A percentile compares a stretch with the other conserved stretches of the same genome.
Conservation (phyloP, 2,888 invertebrate genomes). For the Ochropacha duplaris region DNA sequence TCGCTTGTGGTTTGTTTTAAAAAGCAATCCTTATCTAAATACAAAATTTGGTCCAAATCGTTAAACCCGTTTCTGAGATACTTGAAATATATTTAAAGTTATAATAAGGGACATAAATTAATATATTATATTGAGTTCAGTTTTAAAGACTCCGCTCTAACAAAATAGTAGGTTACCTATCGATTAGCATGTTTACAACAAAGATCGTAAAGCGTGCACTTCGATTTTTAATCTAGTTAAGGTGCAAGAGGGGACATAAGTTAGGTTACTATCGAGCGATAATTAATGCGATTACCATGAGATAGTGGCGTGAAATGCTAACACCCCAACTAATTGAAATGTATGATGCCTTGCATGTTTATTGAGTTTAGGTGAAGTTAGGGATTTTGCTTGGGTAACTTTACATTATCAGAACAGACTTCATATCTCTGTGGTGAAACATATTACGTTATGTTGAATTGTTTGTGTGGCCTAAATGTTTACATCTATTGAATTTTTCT, state of each 20-base stretch:
- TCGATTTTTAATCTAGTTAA: conserved; percentile 36
- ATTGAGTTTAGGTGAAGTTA: background rate
- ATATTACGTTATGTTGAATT: no score
- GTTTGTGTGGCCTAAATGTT: no score
- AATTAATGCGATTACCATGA: conserved; percentile 55
- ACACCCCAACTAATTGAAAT: conserved; percentile 53
- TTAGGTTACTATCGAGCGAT: conserved; percentile 40
- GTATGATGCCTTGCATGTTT: conserved; percentile 35
- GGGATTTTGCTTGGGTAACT: background rate
- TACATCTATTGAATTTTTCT: no score
- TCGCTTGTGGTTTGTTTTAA: no score
- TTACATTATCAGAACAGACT: background rate
- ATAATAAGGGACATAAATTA: no score
- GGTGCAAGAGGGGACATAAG: conserved; percentile 32
- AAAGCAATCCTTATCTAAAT: no score
- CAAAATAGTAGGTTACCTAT: conserved; percentile 6
- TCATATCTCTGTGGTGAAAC: no score
- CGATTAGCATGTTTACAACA: conserved; percentile 2
- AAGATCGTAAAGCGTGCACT: conserved; percentile 17
- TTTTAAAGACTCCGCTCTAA: no score
- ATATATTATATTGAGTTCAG: no score
- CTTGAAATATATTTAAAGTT: no score
- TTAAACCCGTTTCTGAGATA: no score
- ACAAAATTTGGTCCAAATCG: no score
- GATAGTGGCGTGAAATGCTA: conserved; percentile 50